Percentiles rank a stretch among this genome's conserved stretches.
Conservation (phyloP, 2,797 vertebrate genomes). For the Falco biarmicus region DNA sequence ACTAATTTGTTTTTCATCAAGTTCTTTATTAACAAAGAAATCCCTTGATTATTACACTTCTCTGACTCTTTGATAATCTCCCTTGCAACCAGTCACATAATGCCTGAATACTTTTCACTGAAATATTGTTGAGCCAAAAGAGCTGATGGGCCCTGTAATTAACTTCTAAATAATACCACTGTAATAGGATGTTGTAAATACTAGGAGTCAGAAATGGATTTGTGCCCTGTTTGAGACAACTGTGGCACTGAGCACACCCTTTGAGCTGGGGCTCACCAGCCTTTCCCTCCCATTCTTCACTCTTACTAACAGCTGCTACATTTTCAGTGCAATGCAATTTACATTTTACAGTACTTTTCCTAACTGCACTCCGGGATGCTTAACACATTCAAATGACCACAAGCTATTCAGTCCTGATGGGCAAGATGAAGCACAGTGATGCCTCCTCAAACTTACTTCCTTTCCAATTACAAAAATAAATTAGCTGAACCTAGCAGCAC, state of each 20-base stretch:
- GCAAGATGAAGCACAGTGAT: slow-evolving; percentile 61
- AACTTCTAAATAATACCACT: slow-evolving; percentile 72
- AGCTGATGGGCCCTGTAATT: slow-evolving; percentile 71
- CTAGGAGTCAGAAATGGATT: not conserved
- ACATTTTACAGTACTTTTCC: slow-evolving; percentile 38
- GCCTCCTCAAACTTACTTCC: slow-evolving; percentile 49
- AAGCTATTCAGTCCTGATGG: slow-evolving; percentile 59
- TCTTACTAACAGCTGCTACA: slow-evolving; percentile 6
- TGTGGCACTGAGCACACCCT: not conserved
- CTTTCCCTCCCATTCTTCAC: not conserved
- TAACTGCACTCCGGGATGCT: slow-evolving; percentile 25
- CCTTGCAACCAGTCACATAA: slow-evolving; percentile 74
- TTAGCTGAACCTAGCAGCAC: slow-evolving; percentile 51
- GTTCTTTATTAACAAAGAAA: slow-evolving; percentile 80
- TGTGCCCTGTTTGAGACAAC: not conserved
- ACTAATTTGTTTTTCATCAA: slow-evolving; percentile 79
- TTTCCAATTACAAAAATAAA: slow-evolving; percentile 70
- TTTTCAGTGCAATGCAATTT: slow-evolving; percentile 51
- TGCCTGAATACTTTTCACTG: slow-evolving; percentile 69
- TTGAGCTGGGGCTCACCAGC: not conserved
- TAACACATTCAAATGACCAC: slow-evolving; percentile 67
- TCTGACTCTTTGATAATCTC: slow-evolving; percentile 77
- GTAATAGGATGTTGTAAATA: slow-evolving; percentile 60
- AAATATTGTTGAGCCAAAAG: slow-evolving; percentile 72
- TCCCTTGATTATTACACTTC: slow-evolving; percentile 78